A percentile compares a stretch with the other conserved stretches of the same genome.
phyloP scores from a whole-genome alignment of 1,140 invertebrate genomes.

The Drosophila mayri region DNA sequence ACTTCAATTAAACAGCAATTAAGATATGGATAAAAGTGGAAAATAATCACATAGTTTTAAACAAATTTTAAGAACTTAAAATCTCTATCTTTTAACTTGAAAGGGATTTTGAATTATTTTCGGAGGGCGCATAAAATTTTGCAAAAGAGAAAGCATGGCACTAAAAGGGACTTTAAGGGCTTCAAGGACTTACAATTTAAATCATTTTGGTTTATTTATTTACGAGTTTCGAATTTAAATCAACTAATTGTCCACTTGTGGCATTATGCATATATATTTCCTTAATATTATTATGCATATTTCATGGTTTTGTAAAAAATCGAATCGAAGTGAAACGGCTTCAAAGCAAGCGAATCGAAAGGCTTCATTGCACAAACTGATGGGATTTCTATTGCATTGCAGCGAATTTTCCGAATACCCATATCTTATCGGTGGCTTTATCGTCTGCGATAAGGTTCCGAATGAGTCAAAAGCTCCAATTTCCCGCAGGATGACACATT shows the following conservation, averaged over 20 bases:
- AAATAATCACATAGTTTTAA: neutral
- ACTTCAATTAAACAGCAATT: constrained; percentile 40
- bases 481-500: constrained; percentile 19
- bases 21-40: neutral
- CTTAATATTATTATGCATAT: constrained; percentile 12
- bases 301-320: constrained; percentile 28
- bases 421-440: constrained; percentile 12
- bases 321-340: constrained; percentile 7
- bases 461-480: neutral
- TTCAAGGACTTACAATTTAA: neutral
- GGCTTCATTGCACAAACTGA: constrained; percentile 19
- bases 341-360: constrained; percentile 14
- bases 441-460: constrained; percentile 5
- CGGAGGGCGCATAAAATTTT: neutral
- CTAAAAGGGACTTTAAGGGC: neutral
- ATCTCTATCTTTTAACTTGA: neutral
- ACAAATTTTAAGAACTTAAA: neutral
- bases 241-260: neutral
- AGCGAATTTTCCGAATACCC: neutral
- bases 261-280: neutral
- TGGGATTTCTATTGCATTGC: neutral
- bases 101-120: too few species aligned
- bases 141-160: neutral
- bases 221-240: neutral
- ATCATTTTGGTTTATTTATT: neutral